phyloP scores from a whole-genome alignment of 2,888 invertebrate species.

The Hirtodrosophila duncani region DNA sequence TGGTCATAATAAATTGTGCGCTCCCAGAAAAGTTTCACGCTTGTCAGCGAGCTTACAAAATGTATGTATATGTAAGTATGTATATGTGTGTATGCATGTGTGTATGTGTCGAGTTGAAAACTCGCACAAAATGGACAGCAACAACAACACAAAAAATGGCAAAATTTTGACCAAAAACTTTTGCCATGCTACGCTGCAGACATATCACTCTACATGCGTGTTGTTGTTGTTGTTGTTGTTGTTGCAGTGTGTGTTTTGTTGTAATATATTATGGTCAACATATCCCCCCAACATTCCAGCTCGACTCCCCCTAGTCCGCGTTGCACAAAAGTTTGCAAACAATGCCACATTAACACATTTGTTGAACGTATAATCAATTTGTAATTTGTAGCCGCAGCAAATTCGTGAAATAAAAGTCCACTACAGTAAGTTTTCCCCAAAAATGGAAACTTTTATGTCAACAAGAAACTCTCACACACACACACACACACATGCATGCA shows the following conservation, averaged over 20 bases:
- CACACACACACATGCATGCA: no score
- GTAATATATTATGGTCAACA: slow-evolving; percentile 69
- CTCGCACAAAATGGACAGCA: slow-evolving; percentile 18
- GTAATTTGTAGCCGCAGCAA: slow-evolving; percentile 72
- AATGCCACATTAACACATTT: slow-evolving; percentile 74
- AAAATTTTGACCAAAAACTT: slow-evolving; percentile 50
- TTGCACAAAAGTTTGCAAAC: slow-evolving; percentile 62
- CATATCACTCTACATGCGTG: slow-evolving; percentile 50
- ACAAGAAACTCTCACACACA: no score
- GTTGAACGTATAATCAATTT: slow-evolving; percentile 74
- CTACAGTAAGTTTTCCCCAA: slow-evolving; percentile 39
- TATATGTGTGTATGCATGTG: no score
- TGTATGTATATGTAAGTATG: no score
- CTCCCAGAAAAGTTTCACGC: slow-evolving; percentile 55
- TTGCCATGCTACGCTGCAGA: slow-evolving; percentile 51
- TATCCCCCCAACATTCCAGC: no score
- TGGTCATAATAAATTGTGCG: slow-evolving; percentile 59
- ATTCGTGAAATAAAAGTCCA: slow-evolving; percentile 61
- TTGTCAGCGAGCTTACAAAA: slow-evolving; percentile 62
- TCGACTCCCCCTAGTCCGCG: neutral
- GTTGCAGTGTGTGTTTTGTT: slow-evolving; percentile 32
- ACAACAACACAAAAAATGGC: slow-evolving; percentile 16
- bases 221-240: slow-evolving; percentile 2
- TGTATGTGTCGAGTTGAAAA: slow-evolving; percentile 47
- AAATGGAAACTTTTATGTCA: no score